These are phyloP conservation scores for Pristionchus exspectatus DNA, from an alignment of 2,888 invertebrate species.

Conservation along the genomic window DNA sequence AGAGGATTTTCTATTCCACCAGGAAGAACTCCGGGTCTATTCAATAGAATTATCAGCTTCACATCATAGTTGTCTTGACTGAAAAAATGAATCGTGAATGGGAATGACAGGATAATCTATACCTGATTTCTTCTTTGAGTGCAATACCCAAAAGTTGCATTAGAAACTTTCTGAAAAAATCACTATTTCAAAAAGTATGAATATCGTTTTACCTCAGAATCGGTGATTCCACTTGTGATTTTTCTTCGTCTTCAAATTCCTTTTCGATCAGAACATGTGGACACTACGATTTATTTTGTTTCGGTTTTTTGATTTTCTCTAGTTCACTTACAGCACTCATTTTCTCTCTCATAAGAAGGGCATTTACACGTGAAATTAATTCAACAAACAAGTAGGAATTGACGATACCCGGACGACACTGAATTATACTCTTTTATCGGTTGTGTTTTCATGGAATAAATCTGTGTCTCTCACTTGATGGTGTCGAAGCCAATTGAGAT, in stretches of 20 bases:
- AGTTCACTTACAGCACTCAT: not conserved
- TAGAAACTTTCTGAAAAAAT: not conserved
- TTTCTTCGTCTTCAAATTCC: not conserved
- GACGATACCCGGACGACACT: not conserved
- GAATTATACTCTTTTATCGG: not conserved
- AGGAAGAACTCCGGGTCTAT: not conserved
- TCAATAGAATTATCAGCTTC: not conserved
- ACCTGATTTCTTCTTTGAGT: conserved; percentile 3
- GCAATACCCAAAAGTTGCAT: not conserved
- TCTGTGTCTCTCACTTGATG: not conserved
- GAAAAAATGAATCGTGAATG: not conserved
- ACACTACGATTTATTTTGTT: not conserved
- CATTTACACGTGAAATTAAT: not conserved
- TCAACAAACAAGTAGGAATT: not conserved
- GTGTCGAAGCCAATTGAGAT: conserved; percentile 1
- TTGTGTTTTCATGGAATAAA: not conserved
- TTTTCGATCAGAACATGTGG: not conserved
- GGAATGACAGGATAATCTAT: not conserved
- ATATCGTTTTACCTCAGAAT: not conserved
- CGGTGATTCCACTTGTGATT: not conserved
- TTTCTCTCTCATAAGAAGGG: not conserved
- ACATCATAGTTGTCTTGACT: not conserved
- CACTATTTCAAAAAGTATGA: not conserved
- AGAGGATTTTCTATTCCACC: not conserved
- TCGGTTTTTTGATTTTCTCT: not conserved